Evolutionary conservation across 2,113 vertebrate genomes (phyloP).

Genomic region (Spilogale gracilis): DNA sequence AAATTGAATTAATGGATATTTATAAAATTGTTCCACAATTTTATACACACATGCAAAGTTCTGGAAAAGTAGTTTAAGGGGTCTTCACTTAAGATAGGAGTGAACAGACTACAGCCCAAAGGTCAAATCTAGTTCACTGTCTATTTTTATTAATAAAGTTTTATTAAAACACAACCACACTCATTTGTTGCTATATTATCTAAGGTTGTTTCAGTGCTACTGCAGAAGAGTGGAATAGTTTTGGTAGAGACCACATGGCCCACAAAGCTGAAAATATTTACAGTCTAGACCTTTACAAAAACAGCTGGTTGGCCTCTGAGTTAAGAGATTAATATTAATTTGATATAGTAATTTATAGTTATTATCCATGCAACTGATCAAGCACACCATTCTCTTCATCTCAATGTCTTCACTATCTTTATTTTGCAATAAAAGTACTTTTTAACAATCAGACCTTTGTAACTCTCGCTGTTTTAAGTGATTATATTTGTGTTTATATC

Average conservation of each 20-base stretch:
- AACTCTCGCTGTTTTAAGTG: conserved; percentile 22
- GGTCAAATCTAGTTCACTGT: neutral
- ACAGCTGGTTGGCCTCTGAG: neutral
- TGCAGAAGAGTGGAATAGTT: neutral
- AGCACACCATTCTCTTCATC: neutral
- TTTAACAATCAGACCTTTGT: neutral
- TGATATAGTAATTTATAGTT: neutral
- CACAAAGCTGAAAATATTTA: neutral
- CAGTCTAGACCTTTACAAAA: neutral
- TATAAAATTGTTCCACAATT: neutral
- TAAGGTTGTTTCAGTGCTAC: neutral
- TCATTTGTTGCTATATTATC: neutral
- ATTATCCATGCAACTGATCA: neutral
- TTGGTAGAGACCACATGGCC: neutral
- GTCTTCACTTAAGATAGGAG: neutral
- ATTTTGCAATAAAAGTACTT: neutral
- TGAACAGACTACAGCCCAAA: neutral
- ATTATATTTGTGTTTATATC: conserved; percentile 8
- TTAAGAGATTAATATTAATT: conserved; percentile 2
- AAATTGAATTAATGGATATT: neutral
- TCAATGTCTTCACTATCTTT: neutral
- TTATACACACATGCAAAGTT: neutral
- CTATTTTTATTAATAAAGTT: conserved; percentile 47
- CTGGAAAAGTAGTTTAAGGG: conserved; percentile 21
- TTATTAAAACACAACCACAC: neutral